These are phyloP conservation scores for Apocrypta bakeri DNA, from an alignment of 1,140 invertebrate genomes.

Conservation along the genomic window DNA sequence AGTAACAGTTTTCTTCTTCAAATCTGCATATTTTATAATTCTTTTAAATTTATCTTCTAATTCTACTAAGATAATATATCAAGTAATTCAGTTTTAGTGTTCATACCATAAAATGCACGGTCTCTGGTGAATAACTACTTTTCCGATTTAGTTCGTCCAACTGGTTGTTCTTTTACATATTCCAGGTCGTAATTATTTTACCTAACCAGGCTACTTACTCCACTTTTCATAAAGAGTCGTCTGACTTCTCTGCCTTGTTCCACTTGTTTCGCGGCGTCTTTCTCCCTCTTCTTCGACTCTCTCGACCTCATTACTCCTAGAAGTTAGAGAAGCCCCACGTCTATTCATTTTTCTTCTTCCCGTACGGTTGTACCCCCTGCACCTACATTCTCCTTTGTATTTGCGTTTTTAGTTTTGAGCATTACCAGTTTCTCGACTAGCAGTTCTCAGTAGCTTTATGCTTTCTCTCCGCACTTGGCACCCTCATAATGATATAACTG, in stretches of 20 bases:
- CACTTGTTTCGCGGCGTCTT: conserved; percentile 1
- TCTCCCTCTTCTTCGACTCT: background rate
- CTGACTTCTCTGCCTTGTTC: conserved; percentile 17
- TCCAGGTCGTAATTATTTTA: background rate
- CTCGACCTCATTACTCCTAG: conserved; percentile 15
- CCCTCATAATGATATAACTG: conserved; percentile 6
- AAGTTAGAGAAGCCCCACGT: conserved; percentile 15
- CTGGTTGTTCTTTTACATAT: conserved; percentile 13
- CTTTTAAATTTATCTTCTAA: no score
- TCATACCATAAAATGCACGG: no score
- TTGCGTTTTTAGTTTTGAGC: conserved; percentile 36
- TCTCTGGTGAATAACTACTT: background rate
- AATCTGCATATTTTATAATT: no score
- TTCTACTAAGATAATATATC: no score
- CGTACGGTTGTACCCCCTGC: background rate
- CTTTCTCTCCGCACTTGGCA: background rate
- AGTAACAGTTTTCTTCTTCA: no score
- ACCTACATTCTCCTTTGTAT: background rate
- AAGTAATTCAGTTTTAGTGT: no score
- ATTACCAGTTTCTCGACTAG: conserved; percentile 35
- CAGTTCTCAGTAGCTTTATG: no score
- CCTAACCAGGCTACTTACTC: background rate
- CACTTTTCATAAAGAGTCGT: background rate
- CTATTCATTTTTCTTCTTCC: conserved; percentile 28
- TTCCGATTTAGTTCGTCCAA: background rate